A percentile compares a stretch with the other conserved stretches of the same genome.
Conservation (phyloP, 92 coral and sea anemone species). For the Metridium senile region DNA sequence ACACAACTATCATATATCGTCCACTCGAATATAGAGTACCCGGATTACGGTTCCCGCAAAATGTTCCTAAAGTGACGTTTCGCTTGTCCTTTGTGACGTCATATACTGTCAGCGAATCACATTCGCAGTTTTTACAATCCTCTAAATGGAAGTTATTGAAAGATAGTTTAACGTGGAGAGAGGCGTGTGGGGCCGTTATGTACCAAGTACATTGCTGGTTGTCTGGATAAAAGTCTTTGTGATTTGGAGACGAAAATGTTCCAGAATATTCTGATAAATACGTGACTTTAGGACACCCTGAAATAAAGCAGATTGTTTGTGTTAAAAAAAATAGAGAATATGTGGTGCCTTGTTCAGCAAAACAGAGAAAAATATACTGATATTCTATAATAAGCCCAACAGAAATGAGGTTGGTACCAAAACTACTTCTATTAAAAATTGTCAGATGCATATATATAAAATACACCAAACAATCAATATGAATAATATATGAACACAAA, state of each 20-base stretch:
- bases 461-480: no score
- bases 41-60: conserved; percentile 53
- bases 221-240: conserved; percentile 42
- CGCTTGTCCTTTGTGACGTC: conserved; percentile 42
- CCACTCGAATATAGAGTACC: conserved; percentile 55
- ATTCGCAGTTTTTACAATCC: conserved; percentile 45
- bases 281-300: conserved; percentile 37
- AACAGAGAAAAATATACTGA: no score
- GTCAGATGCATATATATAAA: no score
- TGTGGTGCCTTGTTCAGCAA: not conserved
- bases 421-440: no score
- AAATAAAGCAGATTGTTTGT: not conserved
- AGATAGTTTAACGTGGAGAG: conserved; percentile 29
- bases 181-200: conserved; percentile 41
- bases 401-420: no score
- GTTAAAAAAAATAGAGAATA: not conserved
- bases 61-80: conserved; percentile 44
- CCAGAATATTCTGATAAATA: conserved; percentile 27
- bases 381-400: no score
- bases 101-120: conserved; percentile 58
- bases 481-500: no score
- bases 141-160: conserved; percentile 56
- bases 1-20: conserved; percentile 42
- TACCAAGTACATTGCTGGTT: conserved; percentile 55
- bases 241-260: conserved; percentile 35